A percentile compares a stretch with the other conserved stretches of the same genome.
Conservation (phyloP, 2,797 vertebrate genomes). For the Thamnophis elegans region DNA sequence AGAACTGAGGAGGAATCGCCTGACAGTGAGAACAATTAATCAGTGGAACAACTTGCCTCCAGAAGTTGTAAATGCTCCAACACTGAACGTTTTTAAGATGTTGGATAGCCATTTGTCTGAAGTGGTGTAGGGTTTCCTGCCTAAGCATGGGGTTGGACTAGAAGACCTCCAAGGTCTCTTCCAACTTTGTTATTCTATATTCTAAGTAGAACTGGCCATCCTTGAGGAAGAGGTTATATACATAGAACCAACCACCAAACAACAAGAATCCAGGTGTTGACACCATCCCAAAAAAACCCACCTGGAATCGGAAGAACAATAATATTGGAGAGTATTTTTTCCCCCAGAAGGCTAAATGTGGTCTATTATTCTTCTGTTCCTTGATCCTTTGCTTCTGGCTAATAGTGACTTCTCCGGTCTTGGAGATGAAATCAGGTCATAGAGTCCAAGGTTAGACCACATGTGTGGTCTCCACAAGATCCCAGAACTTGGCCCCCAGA, state of each 20-base stretch:
- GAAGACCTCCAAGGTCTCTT: no score
- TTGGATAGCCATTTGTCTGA: no score
- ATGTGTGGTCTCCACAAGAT: background rate
- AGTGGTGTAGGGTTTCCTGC: no score
- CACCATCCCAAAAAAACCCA: background rate
- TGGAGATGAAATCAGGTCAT: background rate
- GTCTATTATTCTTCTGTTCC: background rate
- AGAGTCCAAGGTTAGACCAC: background rate
- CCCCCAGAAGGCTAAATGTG: rapidly evolving
- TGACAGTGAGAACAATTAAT: no score
- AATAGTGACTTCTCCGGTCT: background rate
- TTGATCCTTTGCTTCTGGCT: background rate
- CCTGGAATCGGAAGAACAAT: background rate
- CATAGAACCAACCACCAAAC: background rate
- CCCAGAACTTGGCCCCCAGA: background rate
- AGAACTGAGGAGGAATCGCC: no score
- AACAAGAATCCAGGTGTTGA: background rate
- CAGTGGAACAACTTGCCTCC: no score
- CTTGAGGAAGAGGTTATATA: no score
- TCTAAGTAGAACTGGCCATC: no score
- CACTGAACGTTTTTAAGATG: no score
- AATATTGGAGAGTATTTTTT: background rate
- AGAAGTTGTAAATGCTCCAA: no score
- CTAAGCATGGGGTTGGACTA: no score
- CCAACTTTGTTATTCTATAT: no score